These are phyloP conservation scores for Decapterus maruadsi DNA, from an alignment of 2,797 vertebrate species.

Conservation along the genomic window DNA sequence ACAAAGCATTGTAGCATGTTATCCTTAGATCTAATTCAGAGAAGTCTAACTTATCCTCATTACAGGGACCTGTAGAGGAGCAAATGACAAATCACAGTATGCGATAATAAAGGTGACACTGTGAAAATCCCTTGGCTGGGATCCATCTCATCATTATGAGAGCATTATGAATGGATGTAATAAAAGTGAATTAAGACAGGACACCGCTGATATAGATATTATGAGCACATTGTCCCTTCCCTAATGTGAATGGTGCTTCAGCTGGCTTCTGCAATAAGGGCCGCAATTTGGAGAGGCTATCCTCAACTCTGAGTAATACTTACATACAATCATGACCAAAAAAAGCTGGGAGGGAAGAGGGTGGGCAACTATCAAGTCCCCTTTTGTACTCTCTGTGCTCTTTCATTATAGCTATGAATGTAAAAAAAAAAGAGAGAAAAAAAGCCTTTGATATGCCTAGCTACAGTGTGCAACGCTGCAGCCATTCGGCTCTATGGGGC, in stretches of 20 bases:
- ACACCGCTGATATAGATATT: conserved; percentile 82
- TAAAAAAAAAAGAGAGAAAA: conserved; percentile 37
- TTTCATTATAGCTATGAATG: conserved; percentile 83
- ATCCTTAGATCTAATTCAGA: conserved; percentile 72
- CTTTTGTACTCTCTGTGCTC: conserved; percentile 75
- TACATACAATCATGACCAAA: conserved; percentile 74
- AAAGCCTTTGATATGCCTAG: conserved; percentile 76
- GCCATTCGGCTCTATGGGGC: conserved; percentile 66
- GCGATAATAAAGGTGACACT: conserved; percentile 84
- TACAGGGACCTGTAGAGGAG: conserved; percentile 75
- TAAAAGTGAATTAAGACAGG: conserved; percentile 84
- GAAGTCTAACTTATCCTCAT: conserved; percentile 78
- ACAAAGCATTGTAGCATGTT: conserved; percentile 58
- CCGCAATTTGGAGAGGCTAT: conserved; percentile 70
- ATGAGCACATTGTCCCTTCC: conserved; percentile 80
- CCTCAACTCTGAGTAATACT: conserved; percentile 75
- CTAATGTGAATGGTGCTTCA: conserved; percentile 74
- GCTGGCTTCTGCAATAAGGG: conserved; percentile 68
- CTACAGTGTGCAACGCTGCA: conserved; percentile 68
- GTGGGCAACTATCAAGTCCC: conserved; percentile 72
- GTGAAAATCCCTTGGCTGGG: conserved; percentile 80
- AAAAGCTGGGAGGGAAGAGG: conserved; percentile 75
- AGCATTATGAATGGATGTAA: conserved; percentile 83
- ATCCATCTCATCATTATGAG: conserved; percentile 85
- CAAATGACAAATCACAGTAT: conserved; percentile 80